Evolutionary conservation across 2,797 vertebrate species (phyloP).

Genomic region (Pachyuromys duprasi): DNA sequence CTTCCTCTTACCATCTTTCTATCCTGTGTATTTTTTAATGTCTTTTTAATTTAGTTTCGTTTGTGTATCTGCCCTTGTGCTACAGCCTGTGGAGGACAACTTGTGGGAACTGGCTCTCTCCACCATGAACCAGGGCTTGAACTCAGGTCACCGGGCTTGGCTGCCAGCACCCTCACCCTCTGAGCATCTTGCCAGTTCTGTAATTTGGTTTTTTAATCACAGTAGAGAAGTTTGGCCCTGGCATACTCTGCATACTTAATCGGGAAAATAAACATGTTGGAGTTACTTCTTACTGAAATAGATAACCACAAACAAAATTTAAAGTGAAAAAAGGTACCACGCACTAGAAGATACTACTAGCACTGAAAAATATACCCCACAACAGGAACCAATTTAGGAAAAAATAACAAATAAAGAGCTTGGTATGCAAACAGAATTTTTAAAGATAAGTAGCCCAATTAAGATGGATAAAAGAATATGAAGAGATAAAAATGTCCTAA

Average conservation of each 20-base stretch:
- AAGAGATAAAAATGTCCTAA: slow-evolving; percentile 16
- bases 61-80: background rate
- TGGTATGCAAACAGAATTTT: slow-evolving; percentile 40
- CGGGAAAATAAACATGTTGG: slow-evolving; percentile 15
- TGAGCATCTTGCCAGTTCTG: background rate
- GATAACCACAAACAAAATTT: background rate
- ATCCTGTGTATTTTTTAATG: background rate
- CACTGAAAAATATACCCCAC: background rate
- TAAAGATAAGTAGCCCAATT: slow-evolving; percentile 55
- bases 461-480: slow-evolving; percentile 14
- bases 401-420: slow-evolving; percentile 2
- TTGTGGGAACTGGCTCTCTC: background rate
- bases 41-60: background rate
- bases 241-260: background rate
- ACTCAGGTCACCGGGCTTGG: background rate
- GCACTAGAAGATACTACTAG: slow-evolving; percentile 38
- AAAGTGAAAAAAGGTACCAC: background rate
- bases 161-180: background rate
- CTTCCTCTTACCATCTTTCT: background rate
- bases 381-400: slow-evolving; percentile 51
- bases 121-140: background rate
- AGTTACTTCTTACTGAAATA: slow-evolving; percentile 7
- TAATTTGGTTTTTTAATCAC: slow-evolving; percentile 28
- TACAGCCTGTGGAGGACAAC: too few species aligned
- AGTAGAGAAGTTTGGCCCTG: background rate